Percentiles rank a stretch among this genome's conserved stretches.
phyloP scores from a whole-genome alignment of 2,797 vertebrate genomes.

The Lepilemur ruficaudatus region DNA sequence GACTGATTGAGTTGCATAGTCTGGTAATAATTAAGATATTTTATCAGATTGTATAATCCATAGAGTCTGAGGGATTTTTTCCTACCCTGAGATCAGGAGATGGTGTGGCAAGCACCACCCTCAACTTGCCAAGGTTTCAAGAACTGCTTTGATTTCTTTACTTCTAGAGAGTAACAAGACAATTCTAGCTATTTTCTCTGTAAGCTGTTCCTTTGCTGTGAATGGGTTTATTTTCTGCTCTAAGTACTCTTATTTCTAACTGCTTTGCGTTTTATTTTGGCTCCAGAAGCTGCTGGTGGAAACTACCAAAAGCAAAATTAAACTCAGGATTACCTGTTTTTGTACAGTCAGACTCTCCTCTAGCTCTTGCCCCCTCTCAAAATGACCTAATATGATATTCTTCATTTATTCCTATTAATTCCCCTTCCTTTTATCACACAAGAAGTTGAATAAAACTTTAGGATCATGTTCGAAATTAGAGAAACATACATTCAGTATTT shows the following conservation, averaged over 20 bases:
- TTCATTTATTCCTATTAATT: neutral
- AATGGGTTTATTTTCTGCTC: constrained; percentile 72
- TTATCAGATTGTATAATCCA: neutral
- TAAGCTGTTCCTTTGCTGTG: constrained; percentile 53
- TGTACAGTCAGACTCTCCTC: neutral
- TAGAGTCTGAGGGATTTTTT: neutral
- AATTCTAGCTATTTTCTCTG: constrained; percentile 49
- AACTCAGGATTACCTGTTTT: constrained; percentile 42
- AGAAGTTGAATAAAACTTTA: constrained; percentile 8
- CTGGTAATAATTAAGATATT: neutral
- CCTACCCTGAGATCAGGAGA: neutral
- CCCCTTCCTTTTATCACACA: neutral
- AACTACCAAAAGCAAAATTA: constrained; percentile 52
- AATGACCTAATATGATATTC: neutral
- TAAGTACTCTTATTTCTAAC: constrained; percentile 55
- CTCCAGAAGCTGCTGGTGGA: constrained; percentile 44
- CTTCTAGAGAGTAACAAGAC: constrained; percentile 35
- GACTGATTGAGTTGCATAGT: neutral
- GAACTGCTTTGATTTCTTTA: neutral
- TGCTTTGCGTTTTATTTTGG: constrained; percentile 67
- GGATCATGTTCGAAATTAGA: neutral
- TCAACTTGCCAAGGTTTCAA: neutral
- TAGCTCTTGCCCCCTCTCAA: neutral
- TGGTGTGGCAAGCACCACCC: neutral
- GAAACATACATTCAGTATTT: neutral